Conservation (phyloP, 2,797 vertebrate species). For the Limosa lapponica region DNA sequence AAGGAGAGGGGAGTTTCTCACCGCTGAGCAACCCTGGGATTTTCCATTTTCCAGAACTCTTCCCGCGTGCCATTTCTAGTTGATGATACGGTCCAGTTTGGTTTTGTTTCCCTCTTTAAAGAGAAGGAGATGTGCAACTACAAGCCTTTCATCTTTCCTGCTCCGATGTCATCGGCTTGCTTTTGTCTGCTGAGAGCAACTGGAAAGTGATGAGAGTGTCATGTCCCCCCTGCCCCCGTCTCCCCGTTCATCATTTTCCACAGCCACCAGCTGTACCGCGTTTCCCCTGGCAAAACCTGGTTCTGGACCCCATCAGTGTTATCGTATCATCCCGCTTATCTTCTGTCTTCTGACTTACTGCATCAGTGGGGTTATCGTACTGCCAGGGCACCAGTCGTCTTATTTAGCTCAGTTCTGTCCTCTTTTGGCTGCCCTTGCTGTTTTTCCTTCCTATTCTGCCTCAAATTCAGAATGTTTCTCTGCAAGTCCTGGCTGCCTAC, state of each 20-base stretch:
- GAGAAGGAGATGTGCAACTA: neutral
- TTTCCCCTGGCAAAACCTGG: neutral
- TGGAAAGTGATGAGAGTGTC: neutral
- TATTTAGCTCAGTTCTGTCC: neutral
- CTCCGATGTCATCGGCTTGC: neutral
- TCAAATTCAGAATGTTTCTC: neutral
- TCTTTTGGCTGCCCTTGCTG: neutral
- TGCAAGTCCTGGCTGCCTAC: neutral
- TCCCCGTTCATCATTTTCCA: neutral
- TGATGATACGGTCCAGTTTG: neutral
- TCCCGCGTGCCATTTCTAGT: neutral
- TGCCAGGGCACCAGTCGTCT: neutral
- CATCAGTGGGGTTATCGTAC: fast-evolving
- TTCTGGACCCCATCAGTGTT: neutral
- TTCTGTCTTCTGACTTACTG: neutral
- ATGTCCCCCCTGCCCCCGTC: neutral
- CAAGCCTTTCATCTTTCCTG: neutral
- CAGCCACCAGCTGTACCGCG: neutral
- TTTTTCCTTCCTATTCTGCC: neutral
- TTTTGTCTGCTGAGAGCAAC: neutral
- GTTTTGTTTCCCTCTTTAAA: constrained; percentile 16
- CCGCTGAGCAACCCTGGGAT: neutral
- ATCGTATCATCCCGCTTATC: neutral
- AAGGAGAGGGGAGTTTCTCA: neutral
- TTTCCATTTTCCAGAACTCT: constrained; percentile 35